Evolutionary conservation across 2,888 invertebrate genomes (phyloP).

Genomic region (Ornithoptera priamus): DNA sequence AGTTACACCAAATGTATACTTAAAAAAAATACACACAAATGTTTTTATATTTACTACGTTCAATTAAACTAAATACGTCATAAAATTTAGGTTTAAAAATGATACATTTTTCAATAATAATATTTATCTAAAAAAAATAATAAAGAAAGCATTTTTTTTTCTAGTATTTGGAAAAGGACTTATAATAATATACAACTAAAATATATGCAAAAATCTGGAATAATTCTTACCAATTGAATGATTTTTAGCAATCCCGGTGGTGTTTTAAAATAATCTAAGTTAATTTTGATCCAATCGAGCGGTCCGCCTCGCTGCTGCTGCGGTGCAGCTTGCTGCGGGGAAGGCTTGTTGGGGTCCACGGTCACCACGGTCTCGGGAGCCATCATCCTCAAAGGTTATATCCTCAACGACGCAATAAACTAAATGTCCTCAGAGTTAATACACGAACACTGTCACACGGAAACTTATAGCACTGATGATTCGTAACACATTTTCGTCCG

Average conservation of each 20-base stretch:
- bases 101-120: background rate
- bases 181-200: no score
- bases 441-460: constrained; percentile 66
- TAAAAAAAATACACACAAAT: constrained; percentile 28
- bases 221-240: constrained; percentile 86
- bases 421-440: constrained; percentile 38
- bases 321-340: constrained; percentile 67
- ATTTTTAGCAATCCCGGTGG: constrained; percentile 91
- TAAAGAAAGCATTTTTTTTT: no score
- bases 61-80: background rate
- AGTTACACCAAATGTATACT: constrained; percentile 35
- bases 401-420: constrained; percentile 34
- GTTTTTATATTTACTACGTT: no score
- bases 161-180: no score
- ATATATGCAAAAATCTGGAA: background rate
- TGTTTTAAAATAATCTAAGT: constrained; percentile 89
- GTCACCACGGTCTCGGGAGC: constrained; percentile 92
- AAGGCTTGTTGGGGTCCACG: constrained; percentile 84
- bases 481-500: constrained; percentile 62
- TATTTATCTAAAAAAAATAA: background rate
- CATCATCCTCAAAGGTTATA: constrained; percentile 76
- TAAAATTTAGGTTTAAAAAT: background rate
- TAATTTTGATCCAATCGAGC: constrained; percentile 86
- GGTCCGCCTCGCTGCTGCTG: constrained; percentile 76
- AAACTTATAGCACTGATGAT: constrained; percentile 62